Base-by-base conservation (phyloP, 2,888 invertebrate species). In the Lamproptera curius region DNA sequence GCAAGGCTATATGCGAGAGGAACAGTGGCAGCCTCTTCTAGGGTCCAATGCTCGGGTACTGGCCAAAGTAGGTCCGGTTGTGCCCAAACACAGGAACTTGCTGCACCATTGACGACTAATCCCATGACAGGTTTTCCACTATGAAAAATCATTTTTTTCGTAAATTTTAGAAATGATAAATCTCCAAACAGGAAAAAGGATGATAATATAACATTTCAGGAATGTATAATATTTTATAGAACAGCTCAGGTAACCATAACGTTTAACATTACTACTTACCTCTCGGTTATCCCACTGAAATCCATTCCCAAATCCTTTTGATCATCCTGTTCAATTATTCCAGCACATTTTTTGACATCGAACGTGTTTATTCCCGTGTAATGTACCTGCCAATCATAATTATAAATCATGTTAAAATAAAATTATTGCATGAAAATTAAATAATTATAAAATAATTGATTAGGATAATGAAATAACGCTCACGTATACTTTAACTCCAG, bases 21-120 rank as follows among this genome's bases (percentile, higher is more conserved):
- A 0, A 94, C 90, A 0, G 94, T 92, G 4, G 93, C 92, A 1
- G 93, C 95, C 50, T 95, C 92, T 63, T 92, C 90, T 15, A 94
- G 65, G 1, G 86, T 88, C 93, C 94, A 95, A 14, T 84, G 65
- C 0, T 89, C 79, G 0, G 95, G 94, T 6, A 95, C 85, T 1
- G 90, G 86, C 93, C 94, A 95, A 28, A 77, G 56, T 47, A 90
- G 69, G 35, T 83, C 67, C 0, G 74, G 70, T 53, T 88, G 82
- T 4, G 87, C 89, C 35, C 73, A 75, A 6, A 92, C 86, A 28
- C 82, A 67, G 3, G 89, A 88, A 1, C 92, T 87, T 15, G 91
- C 69, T 4, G 92, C 88, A 20, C 90, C 80, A 10, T 58, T 52
- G 0, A 65, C 59, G 0, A 91, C 80, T 46, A 93, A 61, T 3